Evolutionary conservation across 2,113 vertebrate species (phyloP).

Genomic region (Cyprinodon tularosa): DNA sequence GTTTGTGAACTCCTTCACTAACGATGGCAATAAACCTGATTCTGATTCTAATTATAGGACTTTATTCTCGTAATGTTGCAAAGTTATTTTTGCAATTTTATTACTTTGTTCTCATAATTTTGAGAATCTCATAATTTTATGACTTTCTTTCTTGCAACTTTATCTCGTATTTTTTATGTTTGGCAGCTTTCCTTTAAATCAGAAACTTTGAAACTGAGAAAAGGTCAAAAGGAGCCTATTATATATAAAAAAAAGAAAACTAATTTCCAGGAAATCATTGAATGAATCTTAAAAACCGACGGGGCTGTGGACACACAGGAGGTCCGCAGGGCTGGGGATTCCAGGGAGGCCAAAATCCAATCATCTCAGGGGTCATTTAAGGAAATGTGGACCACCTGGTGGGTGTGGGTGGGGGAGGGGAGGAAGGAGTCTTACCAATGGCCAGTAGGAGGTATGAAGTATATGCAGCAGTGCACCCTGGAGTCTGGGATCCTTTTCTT

Average conservation of each 20-base stretch:
- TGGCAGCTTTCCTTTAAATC: neutral
- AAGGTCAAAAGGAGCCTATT: neutral
- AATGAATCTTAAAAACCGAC: conserved; percentile 10
- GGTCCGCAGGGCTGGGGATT: conserved; percentile 38
- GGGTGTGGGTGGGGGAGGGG: neutral
- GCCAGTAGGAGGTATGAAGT: conserved; percentile 97
- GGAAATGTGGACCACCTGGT: conserved; percentile 12
- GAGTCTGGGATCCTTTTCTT: conserved; percentile 97
- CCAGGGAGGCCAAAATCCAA: conserved; percentile 30
- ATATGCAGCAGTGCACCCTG: conserved; percentile 97
- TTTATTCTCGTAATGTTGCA: no score
- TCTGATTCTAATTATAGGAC: no score
- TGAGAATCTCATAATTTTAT: no score
- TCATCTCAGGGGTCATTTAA: conserved; percentile 36
- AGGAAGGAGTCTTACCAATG: conserved; percentile 83
- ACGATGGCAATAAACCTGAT: no score
- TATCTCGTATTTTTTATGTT: neutral
- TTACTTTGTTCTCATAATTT: no score
- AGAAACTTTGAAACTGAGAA: neutral
- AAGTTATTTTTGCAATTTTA: no score
- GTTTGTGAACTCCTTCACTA: no score
- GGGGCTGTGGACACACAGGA: conserved; percentile 45
- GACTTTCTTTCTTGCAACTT: no score
- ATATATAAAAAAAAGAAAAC: neutral
- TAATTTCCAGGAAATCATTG: conserved; percentile 47